phyloP scores from a whole-genome alignment of 2,797 vertebrate genomes.

The Gallinago solitaria region DNA sequence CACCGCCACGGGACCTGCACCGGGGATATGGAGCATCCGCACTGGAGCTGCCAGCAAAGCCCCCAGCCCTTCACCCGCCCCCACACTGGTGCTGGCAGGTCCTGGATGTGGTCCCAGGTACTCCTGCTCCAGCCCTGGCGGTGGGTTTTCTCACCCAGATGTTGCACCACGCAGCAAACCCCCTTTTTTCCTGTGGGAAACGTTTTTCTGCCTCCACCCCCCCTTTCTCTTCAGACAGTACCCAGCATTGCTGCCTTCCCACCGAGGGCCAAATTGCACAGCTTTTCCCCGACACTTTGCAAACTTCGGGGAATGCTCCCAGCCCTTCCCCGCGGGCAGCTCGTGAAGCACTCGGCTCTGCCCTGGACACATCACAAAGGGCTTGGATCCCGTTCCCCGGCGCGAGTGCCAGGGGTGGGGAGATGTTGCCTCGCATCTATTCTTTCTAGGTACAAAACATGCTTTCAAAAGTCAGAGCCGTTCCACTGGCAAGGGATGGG shows the following conservation, averaged over 20 bases:
- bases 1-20: rapidly evolving
- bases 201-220: not conserved
- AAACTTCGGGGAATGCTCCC: not conserved
- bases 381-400: not conserved
- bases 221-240: rapidly evolving
- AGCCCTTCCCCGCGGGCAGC: not conserved
- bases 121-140: not conserved
- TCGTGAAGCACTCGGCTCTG: not conserved
- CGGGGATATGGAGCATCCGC: not conserved
- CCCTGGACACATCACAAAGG: not conserved
- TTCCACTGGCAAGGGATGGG: slow-evolving; percentile 27
- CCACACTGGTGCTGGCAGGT: rapidly evolving
- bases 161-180: not conserved
- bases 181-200: not conserved
- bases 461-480: slow-evolving; percentile 8
- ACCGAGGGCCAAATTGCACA: not conserved
- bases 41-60: not conserved
- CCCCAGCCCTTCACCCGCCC: not conserved
- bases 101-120: not conserved
- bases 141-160: not conserved
- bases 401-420: slow-evolving; percentile 30
- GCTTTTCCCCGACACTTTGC: not conserved
- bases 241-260: not conserved
- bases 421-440: slow-evolving; percentile 24
- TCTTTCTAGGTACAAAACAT: slow-evolving; percentile 61